Evolutionary conservation across 2,888 invertebrate species (phyloP), one percentile per base, ranked within the genome.

Genomic region (Pristionchus fissidentatus): DNA sequence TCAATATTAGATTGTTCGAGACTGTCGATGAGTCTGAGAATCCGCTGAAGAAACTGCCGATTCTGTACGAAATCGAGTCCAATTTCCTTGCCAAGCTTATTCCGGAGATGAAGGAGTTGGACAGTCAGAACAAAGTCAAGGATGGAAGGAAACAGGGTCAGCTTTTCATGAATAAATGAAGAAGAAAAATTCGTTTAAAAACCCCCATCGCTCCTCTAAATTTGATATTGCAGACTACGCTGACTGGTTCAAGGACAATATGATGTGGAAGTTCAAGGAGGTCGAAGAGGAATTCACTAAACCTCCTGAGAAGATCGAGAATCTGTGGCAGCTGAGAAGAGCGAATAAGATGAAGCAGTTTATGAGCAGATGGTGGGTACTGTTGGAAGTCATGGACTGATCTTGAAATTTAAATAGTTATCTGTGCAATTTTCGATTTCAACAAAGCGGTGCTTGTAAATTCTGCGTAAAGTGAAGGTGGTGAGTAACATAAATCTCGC

Each of bases 261-360:
- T 86, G 46, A 84, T 86, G 32, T 91, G 91, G 91, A 87, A 90
- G 84, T 85, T 91, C 85, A 87, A 86, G 38, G 83, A 84, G 38
- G 88, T 91, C 70, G 89, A 88, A 66, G 90, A 90, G 55, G 84
- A 85, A 8, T 87, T 88, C 77, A 86, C 89, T 32, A 85, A 88
- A n/a, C 86, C 85, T 19, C 88, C 87, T 19, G 89, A 89, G 78
- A 88, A 88, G 82, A 85, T 89, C 26, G 87, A 88, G 55, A 89
- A 89, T 83, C 83, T 84, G 29, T 88, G 89, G 86, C 87, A 88
- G 60, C 55, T 86, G 85, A 90, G 85, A 77, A 86, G 84, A 55
- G 87, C 86, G 5, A 89, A 90, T 77, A 86, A 86, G 62, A 55
- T 84, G 49, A 86, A 87, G 35, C 91, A 91, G 81, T 85, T 85